These are phyloP conservation scores for Oxystoma pomonae DNA, from an alignment of 2,888 invertebrate genomes.

Conservation along the genomic window DNA sequence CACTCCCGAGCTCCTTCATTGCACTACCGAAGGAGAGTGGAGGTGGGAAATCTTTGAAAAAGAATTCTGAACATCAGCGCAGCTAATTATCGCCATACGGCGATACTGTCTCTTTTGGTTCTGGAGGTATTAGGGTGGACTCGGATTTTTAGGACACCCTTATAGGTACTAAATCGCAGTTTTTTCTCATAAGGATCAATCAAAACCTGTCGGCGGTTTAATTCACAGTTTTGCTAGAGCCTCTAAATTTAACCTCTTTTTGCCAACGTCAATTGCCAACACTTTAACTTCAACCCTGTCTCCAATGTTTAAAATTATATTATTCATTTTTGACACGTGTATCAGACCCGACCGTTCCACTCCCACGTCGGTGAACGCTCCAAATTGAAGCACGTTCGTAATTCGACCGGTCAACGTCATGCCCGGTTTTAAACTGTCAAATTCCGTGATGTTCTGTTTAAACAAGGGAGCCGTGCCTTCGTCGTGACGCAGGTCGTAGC, in stretches of 20 bases:
- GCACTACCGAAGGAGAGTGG: no score
- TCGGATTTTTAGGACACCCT: no score
- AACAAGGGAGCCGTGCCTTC: constrained; percentile 66
- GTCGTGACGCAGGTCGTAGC: constrained; percentile 72
- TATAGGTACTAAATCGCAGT: no score
- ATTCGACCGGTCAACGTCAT: constrained; percentile 70
- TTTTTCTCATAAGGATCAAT: no score
- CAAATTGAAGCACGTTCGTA: constrained; percentile 83
- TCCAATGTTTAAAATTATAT: constrained; percentile 58
- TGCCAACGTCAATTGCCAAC: constrained; percentile 54
- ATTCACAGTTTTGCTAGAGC: constrained; percentile 32
- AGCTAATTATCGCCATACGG: no score
- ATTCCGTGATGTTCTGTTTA: constrained; percentile 63
- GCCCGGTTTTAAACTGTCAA: constrained; percentile 62
- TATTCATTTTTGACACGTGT: constrained; percentile 58
- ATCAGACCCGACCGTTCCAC: constrained; percentile 68
- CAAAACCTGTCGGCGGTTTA: no score
- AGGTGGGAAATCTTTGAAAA: no score
- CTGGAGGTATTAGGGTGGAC: no score
- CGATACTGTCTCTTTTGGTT: no score
- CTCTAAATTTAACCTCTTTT: constrained; percentile 50
- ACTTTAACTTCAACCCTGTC: constrained; percentile 67
- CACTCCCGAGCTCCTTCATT: no score
- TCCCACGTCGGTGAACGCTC: constrained; percentile 86
- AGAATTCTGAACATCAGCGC: no score